Conservation (phyloP, 1,140 invertebrate species). For the Drosophila teissieri region DNA sequence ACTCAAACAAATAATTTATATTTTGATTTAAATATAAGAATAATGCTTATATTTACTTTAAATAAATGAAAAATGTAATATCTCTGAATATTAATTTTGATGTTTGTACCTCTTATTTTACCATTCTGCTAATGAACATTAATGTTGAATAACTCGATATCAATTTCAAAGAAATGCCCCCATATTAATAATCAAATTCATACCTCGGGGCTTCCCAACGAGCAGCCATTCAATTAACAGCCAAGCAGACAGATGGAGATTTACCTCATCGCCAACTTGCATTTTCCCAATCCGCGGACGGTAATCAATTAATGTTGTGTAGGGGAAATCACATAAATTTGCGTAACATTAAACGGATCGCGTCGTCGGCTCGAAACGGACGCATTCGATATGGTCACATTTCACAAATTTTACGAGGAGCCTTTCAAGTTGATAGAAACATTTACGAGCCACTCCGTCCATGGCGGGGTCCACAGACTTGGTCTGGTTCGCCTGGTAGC, state of each 20-base stretch:
- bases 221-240: slow-evolving; percentile 3
- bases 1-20: too few species aligned
- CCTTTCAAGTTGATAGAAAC: slow-evolving; percentile 76
- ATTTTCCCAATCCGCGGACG: slow-evolving; percentile 22
- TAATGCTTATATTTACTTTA: too few species aligned
- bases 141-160: neutral
- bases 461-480: slow-evolving; percentile 6
- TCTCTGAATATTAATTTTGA: too few species aligned
- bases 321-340: slow-evolving; percentile 75
- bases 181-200: neutral
- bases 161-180: neutral
- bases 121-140: too few species aligned
- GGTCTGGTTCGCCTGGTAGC: slow-evolving; percentile 44
- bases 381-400: slow-evolving; percentile 62
- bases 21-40: too few species aligned
- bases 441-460: slow-evolving; percentile 55
- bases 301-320: slow-evolving; percentile 72
- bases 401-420: slow-evolving; percentile 79
- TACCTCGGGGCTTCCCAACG: neutral
- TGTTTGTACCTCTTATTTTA: too few species aligned
- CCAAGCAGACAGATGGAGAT: slow-evolving; percentile 4
- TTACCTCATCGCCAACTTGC: slow-evolving; percentile 3
- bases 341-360: slow-evolving; percentile 74
- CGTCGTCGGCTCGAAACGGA: slow-evolving; percentile 38
- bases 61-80: too few species aligned